phyloP scores from a whole-genome alignment of 2,113 vertebrate genomes.

The Petromus typicus region DNA sequence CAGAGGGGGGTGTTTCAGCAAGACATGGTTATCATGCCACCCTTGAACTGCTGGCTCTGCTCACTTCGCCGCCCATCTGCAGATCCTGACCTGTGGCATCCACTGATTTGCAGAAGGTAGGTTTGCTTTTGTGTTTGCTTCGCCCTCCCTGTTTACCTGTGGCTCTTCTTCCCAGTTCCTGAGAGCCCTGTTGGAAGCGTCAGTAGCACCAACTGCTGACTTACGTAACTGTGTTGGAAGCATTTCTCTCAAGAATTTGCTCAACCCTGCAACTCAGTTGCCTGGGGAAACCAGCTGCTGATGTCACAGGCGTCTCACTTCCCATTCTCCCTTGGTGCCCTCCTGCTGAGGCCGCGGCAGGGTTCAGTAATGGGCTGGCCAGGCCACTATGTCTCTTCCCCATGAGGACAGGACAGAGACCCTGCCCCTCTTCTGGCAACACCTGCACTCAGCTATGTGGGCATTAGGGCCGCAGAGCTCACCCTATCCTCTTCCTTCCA shows the following conservation, averaged over 20 bases:
- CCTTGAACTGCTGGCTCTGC: neutral
- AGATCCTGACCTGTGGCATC: neutral
- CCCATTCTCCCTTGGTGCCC: neutral
- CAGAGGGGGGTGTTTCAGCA: neutral
- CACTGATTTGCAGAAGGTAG: neutral
- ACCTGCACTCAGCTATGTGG: conserved; percentile 12
- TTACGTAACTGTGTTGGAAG: neutral
- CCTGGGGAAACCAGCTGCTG: conserved; percentile 62
- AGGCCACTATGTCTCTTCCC: neutral
- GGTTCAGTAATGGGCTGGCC: neutral
- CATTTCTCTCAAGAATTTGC: neutral
- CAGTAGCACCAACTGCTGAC: neutral
- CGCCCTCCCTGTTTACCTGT: no score
- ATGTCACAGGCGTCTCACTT: conserved; percentile 54
- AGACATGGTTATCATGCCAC: neutral
- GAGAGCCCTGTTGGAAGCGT: neutral
- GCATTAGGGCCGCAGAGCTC: accelerated
- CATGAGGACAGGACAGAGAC: neutral
- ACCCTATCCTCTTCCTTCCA: neutral
- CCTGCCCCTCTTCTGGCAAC: neutral
- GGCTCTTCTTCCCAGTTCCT: neutral
- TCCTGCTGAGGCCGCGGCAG: neutral
- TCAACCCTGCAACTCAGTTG: conserved; percentile 53
- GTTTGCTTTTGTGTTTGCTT: neutral
- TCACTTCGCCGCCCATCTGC: neutral